Percentiles rank a stretch among this genome's conserved stretches.
These are phyloP conservation scores for Andrena minutula DNA, from an alignment of 2,888 invertebrate genomes.

Conservation along the genomic window DNA sequence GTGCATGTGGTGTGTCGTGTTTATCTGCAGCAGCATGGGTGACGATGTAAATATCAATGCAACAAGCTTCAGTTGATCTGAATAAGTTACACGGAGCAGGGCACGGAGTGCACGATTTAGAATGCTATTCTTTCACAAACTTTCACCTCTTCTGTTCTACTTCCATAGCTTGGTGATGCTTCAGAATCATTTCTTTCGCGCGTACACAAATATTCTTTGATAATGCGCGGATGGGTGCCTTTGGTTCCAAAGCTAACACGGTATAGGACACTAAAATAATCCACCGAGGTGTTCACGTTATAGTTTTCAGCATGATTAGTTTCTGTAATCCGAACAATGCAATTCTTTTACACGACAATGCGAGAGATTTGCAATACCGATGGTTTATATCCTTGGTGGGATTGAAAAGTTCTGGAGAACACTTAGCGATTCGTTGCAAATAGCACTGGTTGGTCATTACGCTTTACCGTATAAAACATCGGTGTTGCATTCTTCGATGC, in stretches of 20 bases:
- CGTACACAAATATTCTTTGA: slow-evolving; percentile 12
- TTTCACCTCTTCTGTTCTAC: not conserved
- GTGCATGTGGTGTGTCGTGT: slow-evolving; percentile 49
- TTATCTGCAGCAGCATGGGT: slow-evolving; percentile 27
- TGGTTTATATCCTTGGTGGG: not conserved
- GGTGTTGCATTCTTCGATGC: slow-evolving; percentile 63
- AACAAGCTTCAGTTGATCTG: not conserved
- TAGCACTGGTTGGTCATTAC: not conserved
- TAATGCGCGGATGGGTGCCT: not conserved
- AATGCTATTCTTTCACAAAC: not conserved
- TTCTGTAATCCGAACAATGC: slow-evolving; percentile 3
- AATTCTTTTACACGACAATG: slow-evolving; percentile 21
- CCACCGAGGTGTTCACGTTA: slow-evolving; percentile 18
- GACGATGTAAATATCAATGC: slow-evolving; percentile 1
- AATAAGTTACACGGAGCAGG: not conserved
- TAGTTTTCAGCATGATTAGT: slow-evolving; percentile 44
- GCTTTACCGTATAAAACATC: slow-evolving; percentile 18
- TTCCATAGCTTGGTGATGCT: slow-evolving; percentile 20
- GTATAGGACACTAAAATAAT: slow-evolving; percentile 42
- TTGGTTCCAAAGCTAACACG: slow-evolving; percentile 15
- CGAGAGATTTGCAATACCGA: slow-evolving; percentile 47
- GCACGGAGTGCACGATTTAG: not conserved
- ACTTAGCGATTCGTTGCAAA: not conserved
- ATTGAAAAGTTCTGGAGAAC: not conserved
- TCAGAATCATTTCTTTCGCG: slow-evolving; percentile 18